Evolutionary conservation across 2,113 vertebrate genomes (phyloP), one percentile per base, ranked within the genome.

Genomic region (Rhinolophus ferrumequinum): DNA sequence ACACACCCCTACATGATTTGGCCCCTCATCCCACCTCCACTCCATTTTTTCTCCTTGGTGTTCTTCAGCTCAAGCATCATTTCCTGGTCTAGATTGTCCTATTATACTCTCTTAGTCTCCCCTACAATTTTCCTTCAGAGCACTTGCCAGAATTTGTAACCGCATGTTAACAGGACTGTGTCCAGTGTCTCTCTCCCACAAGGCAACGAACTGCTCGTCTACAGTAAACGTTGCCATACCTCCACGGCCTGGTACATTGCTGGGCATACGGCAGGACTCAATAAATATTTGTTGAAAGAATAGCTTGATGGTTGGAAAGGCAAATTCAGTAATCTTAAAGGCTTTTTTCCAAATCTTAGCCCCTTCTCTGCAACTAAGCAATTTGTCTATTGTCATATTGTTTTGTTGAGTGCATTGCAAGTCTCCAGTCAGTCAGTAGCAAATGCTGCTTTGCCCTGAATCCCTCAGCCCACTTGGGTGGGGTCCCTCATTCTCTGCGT

Each of bases 401-500:
- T n/a, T 81, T 56, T 81, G 28, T 1, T 12, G 50, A 54, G 11
- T 22, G 18, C 26, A 8, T 26, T 30, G 3, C 18, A 52, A 12
- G 15, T 82, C 50, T n/a, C 52, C 12, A 8, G 5, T 44, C n/a
- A 16, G 30, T 21, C 15, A 21, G 60, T 4, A 26, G n/a, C 60
- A 38, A 38, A 47, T 0, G 35, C 75, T 33, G n/a, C 2, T 13
- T 56, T 26, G 12, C 22, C 18, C 4, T 2, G 18, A 11, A 44
- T 21, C 70, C 33, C 12, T 50, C 58, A 18, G 2, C 44, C 14
- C n/a, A 14, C 10, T 8, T 22, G 30, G 28, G 44, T 6, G 22
- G 11, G 8, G 8, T 2, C 35, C 1, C 30, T 26, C 5, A 4
- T 41, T 33, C 41, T 47, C 60, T 2, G 4, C 16, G 28, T 35